Conservation (phyloP, 2,113 vertebrate genomes). For the Dascyllus trimaculatus region DNA sequence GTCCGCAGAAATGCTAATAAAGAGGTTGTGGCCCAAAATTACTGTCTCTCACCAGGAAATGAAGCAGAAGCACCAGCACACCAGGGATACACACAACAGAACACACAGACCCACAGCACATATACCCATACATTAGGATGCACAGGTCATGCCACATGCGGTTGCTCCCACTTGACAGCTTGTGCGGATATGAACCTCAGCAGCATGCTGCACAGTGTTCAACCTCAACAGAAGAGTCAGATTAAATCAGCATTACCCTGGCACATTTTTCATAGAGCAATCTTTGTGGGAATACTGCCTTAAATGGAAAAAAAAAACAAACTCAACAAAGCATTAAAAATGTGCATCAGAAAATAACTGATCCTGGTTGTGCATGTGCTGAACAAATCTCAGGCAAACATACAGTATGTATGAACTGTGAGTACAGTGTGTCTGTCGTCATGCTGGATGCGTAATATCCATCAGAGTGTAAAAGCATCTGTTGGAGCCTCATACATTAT, state of each 20-base stretch:
- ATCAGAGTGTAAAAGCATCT: conserved; percentile 23
- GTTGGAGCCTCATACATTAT: conserved; percentile 23
- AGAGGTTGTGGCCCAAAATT: conserved; percentile 29
- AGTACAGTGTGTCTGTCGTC: neutral
- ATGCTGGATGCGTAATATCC: neutral
- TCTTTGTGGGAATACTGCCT: conserved; percentile 11
- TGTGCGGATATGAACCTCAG: conserved; percentile 23
- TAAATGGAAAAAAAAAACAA: neutral
- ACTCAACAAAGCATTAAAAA: neutral
- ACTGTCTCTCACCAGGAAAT: conserved; percentile 42
- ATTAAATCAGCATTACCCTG: conserved; percentile 39
- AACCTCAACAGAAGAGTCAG: conserved; percentile 20
- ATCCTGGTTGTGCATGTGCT: neutral
- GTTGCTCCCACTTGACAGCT: conserved; percentile 46
- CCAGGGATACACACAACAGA: neutral
- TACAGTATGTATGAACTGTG: neutral
- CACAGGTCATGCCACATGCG: conserved; percentile 24
- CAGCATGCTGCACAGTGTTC: conserved; percentile 13
- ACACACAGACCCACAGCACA: conserved; percentile 9
- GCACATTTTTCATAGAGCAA: conserved; percentile 22
- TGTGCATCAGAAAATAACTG: neutral
- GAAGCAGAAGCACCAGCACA: conserved; percentile 22
- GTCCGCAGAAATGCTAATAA: conserved; percentile 45
- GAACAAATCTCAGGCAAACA: conserved; percentile 15
- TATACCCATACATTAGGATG: neutral